Base-by-base conservation (phyloP, 2,113 vertebrate genomes). In the Catagonus wagneri region DNA sequence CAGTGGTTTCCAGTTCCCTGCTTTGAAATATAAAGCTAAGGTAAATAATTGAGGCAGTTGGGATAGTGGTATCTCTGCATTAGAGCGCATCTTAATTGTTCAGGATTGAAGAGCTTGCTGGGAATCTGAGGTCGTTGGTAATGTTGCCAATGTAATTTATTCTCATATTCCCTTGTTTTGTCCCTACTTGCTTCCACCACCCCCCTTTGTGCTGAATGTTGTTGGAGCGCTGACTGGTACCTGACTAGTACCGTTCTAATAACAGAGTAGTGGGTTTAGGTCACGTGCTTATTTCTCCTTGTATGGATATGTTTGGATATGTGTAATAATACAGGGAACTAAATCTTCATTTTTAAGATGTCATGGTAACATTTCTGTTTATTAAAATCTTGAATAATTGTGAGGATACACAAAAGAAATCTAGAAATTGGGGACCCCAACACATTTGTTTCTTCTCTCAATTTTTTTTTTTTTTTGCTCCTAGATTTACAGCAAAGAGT, bases 131-230 rank as follows among this genome's bases (percentile, higher is more conserved):
- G 58, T 61, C 44, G 56, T 71, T 52, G 81, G 14, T 54, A 23
- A 14, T 39, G 44, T 56, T 23, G 16, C 10, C 44, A 7, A 16
- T 75, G 54, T 56, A 8, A 27, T 56, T 79, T 50, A 12, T 8
- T 90, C 36, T 83, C 58, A 17, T 11, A 17, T 10, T 76, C 39
- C 39, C 23, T 56, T 52, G 25, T 69, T 66, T 84, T 16, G n/a
- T 54, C 25, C 23, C 13, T 32, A 0, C 1, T 7, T n/a, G 23
- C 2, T 5, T 20, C 16, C 9, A 0, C 25, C 13, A 11, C 0
- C 14, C 29, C 2, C 0, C 27, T n/a, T 84, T 36, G 14, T 63
- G 69, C 20, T 85, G 72, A 63, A 81, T 52, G 61, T 66, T 16
- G 32, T 75, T 44, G 13, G 50, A 69, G 7, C 22, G 78, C 84